Base-by-base conservation (phyloP, 2,888 invertebrate species). In the Drosophila fulvimacula region DNA sequence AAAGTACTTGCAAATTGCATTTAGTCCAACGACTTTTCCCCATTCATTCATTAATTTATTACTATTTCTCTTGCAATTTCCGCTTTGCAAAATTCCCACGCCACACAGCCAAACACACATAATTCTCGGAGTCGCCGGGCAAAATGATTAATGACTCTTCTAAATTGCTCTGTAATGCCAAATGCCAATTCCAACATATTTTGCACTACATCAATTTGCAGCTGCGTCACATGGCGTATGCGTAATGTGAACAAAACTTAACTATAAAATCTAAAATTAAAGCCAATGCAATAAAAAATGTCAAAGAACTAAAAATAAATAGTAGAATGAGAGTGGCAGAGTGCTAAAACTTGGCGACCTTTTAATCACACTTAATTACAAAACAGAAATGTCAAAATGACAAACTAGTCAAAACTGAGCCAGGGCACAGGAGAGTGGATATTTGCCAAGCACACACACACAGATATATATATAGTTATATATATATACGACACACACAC, bases 381-480 rank as follows among this genome's bases (percentile, higher is more conserved):
- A 79, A 52, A 66, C 34, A 60, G 53, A 81, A 82, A 81, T 80
- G 78, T 69, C 83, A 80, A 55, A 73, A 60, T 74, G 81, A 68
- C 74, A 79, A 59, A 64, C 73, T 36, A 38, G 30, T 56, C 55
- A 52, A 65, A 55, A 30, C 19, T 13, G 10, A n/a, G 36, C 17
- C 10, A n/a, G 67, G 32, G 11, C 36, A 4, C 36, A 46, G 58
- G 4, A 19, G 11, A 56, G 32, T 17, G 30, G 48, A 10, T 44
- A 60, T 61, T 57, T 11, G 48, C 9, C 55, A n/a, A 11, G 41
- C 36, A 34, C 9, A 24, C 3, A n/a, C 24, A 9, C 24, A 24
- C n/a, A 24, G 15, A n/a, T 7, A 30, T 0, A 30, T 30, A 30
- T 7, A 30, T 30, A 30, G 6, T 1, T 30, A 30, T 30, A 30